These are phyloP conservation scores for Drosophila atroscutellata DNA, from an alignment of 2,888 invertebrate genomes.

Conservation along the genomic window DNA sequence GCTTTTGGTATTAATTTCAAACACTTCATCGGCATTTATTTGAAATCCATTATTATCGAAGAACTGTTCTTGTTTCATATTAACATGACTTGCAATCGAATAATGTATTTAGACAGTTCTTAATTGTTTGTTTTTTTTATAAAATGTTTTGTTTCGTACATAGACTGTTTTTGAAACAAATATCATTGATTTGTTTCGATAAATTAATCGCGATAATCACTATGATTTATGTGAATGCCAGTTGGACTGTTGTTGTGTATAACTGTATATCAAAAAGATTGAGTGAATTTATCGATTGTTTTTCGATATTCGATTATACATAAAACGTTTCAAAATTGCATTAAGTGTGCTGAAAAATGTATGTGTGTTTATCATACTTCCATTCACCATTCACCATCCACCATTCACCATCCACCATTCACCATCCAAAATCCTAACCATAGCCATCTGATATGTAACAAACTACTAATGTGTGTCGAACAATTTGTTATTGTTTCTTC, in stretches of 20 bases:
- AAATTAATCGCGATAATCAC: conserved; percentile 21
- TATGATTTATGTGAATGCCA: conserved; percentile 32
- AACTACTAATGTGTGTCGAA: conserved; percentile 57
- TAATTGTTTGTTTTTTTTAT: conserved; percentile 26
- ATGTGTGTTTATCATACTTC: background rate
- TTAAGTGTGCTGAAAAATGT: conserved; percentile 35
- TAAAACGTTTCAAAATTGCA: conserved; percentile 35
- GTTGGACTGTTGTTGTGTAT: conserved; percentile 66
- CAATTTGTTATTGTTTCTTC: conserved; percentile 40
- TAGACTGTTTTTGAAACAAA: conserved; percentile 59
- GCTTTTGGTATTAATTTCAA: conserved; percentile 30
- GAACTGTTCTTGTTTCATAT: conserved; percentile 46
- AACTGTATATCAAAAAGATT: conserved; percentile 67
- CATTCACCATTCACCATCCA: background rate
- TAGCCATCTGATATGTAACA: conserved; percentile 73
- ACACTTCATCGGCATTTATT: conserved; percentile 65
- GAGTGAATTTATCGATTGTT: conserved; percentile 23
- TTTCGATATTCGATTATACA: conserved; percentile 27
- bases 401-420: background rate
- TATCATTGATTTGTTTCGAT: conserved; percentile 15
- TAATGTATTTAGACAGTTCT: conserved; percentile 9
- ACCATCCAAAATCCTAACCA: conserved; percentile 16
- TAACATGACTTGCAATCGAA: conserved; percentile 59
- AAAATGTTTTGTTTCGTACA: conserved; percentile 55
- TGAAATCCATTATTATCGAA: conserved; percentile 63